Percentiles rank a stretch among this genome's conserved stretches.
These are phyloP conservation scores for Tanypteryx hageni DNA, from an alignment of 2,888 invertebrate species.

Conservation along the genomic window DNA sequence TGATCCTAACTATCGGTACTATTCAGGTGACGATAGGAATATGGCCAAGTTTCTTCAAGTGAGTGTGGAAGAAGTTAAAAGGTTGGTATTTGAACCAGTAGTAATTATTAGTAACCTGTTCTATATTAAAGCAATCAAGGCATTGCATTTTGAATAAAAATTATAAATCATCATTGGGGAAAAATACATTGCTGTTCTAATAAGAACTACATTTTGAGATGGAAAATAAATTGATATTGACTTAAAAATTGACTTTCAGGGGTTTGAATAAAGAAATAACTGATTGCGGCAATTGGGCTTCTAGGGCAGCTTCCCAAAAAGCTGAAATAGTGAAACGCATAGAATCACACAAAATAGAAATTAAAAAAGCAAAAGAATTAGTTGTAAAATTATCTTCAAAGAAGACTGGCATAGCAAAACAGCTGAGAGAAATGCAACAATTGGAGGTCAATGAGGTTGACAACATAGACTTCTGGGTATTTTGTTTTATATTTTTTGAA, in stretches of 20 bases:
- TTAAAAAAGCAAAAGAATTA: neutral
- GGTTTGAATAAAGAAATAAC: neutral
- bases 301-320: neutral
- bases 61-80: constrained; percentile 81
- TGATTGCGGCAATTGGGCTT: neutral
- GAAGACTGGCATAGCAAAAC: neutral
- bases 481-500: neutral
- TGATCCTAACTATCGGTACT: constrained; percentile 86
- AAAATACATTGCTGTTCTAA: no score
- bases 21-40: constrained; percentile 77
- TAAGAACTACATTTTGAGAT: neutral
- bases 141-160: neutral
- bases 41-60: constrained; percentile 81
- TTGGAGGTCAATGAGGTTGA: neutral
- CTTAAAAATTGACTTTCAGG: neutral
- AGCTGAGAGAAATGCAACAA: neutral
- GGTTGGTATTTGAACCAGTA: constrained; percentile 73
- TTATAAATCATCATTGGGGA: no score
- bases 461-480: constrained; percentile 42
- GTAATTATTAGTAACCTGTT: constrained; percentile 68
- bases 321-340: neutral
- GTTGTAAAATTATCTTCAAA: neutral
- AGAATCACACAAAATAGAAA: constrained; percentile 15
- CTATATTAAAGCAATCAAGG: constrained; percentile 68
- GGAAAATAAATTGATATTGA: neutral